Conservation (phyloP, 2,888 invertebrate genomes). For the Agrotis exclamationis region DNA sequence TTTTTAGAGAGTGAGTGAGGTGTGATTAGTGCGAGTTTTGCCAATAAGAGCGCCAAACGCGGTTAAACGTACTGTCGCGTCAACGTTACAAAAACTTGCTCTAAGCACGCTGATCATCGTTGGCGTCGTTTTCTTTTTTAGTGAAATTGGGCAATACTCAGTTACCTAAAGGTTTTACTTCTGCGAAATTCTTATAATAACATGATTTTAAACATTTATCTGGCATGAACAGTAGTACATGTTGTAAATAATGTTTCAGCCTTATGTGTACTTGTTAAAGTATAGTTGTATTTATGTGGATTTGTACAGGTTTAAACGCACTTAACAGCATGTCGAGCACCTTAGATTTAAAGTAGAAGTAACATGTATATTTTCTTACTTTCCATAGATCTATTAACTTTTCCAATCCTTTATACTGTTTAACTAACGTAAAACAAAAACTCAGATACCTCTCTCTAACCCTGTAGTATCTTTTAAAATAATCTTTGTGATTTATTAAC, state of each 20-base stretch:
- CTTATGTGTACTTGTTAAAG: neutral
- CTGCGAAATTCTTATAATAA: too few species aligned
- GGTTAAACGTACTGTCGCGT: too few species aligned
- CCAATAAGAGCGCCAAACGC: too few species aligned
- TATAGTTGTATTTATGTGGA: neutral
- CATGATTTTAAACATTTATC: neutral
- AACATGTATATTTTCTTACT: neutral
- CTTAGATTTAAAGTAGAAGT: neutral
- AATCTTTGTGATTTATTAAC: neutral
- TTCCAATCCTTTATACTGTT: too few species aligned
- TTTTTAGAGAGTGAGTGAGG: too few species aligned
- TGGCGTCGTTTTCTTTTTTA: too few species aligned
- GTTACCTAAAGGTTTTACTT: too few species aligned
- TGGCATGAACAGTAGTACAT: slow-evolving; percentile 19
- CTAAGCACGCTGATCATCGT: too few species aligned
- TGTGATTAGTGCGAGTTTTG: too few species aligned
- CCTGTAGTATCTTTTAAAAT: neutral
- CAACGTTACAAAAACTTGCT: too few species aligned
- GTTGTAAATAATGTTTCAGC: slow-evolving; percentile 5
- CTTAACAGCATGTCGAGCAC: slow-evolving; percentile 54
- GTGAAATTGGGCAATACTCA: too few species aligned
- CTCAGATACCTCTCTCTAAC: neutral
- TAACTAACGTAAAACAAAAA: too few species aligned
- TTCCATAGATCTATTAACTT: neutral
- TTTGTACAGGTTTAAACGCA: slow-evolving; percentile 29